Evolutionary conservation across 2,113 vertebrate species (phyloP), one percentile per base, ranked within the genome.

Genomic region (Ornithorhynchus anatinus): DNA sequence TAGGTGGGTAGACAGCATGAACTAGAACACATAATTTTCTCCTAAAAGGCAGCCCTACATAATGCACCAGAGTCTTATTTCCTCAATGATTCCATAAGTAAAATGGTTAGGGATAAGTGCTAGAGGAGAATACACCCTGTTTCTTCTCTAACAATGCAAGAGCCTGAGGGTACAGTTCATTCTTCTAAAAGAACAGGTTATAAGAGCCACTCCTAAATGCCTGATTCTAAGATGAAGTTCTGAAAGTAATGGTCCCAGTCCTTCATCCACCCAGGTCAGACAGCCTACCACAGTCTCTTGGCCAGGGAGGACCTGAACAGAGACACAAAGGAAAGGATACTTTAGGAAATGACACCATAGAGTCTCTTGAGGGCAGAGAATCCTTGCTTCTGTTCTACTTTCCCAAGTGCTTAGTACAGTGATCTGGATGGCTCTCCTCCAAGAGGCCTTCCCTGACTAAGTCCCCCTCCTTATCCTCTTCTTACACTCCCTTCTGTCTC

Each of bases 101-200:
- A 85, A 85, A 58, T 64, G 82, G 39, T 70, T 86, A 68, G 75
- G 80, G 72, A 71, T 78, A 58, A 42, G 15, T 29, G 70, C 48
- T 54, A 66, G 29, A 80, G 63, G 70, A 8, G 48, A 81, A 71
- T 58, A 14, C 72, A 72, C 77, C 86, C 74, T 53, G 83, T 57
- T 84, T 82, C 84, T 80, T 58, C 84, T n/a, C n/a, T 85, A 84
- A 87, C 90, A 87, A 81, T 86, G 23, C 39, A 59, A 78, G 81
- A 89, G 79, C 70, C 52, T 6, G 48, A 82, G 83, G 73, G 66
- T 87, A 66, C 5, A 86, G 74, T 79, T 90, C 59, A 39, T 39
- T 85, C 57, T 79, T 79, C 57, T 38, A 59, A 78, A 85, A 84
- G 82, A 82, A 58, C 45, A 87, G 67, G 86, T 84, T 81, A 64